A percentile compares a stretch with the other conserved stretches of the same genome.
phyloP scores from a whole-genome alignment of 2,888 invertebrate species.

The Zonitis immaculata region DNA sequence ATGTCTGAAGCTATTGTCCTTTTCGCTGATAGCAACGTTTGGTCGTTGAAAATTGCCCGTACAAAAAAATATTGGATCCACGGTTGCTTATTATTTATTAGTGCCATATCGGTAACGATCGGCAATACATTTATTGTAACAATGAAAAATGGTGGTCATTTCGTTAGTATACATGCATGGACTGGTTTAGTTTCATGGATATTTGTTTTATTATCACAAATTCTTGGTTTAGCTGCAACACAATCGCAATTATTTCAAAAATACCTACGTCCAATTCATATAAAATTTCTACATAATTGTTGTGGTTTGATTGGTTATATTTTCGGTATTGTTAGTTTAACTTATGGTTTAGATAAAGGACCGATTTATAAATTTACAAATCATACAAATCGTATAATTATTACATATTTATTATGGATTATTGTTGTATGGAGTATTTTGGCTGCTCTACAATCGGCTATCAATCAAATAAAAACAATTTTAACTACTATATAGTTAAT shows the following conservation, averaged over 20 bases:
- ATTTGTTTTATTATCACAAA: conserved; percentile 21
- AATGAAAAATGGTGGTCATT: conserved; percentile 22
- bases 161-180: conserved; percentile 29
- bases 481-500: too few relatives aligned
- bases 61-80: conserved; percentile 32
- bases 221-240: conserved; percentile 25
- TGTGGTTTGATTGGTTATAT: conserved; percentile 27
- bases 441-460: conserved; percentile 20
- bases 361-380: conserved; percentile 13
- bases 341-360: conserved; percentile 14
- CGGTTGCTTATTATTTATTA: conserved; percentile 26
- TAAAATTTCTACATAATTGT: conserved; percentile 29
- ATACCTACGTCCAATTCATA: conserved; percentile 23
- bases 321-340: conserved; percentile 27
- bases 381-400: conserved; percentile 8
- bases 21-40: conserved; percentile 33
- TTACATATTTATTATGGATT: conserved; percentile 13
- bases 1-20: conserved; percentile 36
- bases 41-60: conserved; percentile 28
- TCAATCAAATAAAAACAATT: conserved; percentile 14
- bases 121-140: conserved; percentile 31
- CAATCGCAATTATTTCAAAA: conserved; percentile 19
- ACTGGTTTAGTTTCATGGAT: conserved; percentile 32
- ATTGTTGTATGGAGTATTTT: conserved; percentile 24
- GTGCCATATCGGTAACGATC: conserved; percentile 24